Percentiles rank a stretch among this genome's conserved stretches.
These are phyloP conservation scores for Carcinoscorpius rotundicauda DNA, from an alignment of 1,140 invertebrate species.

Conservation along the genomic window DNA sequence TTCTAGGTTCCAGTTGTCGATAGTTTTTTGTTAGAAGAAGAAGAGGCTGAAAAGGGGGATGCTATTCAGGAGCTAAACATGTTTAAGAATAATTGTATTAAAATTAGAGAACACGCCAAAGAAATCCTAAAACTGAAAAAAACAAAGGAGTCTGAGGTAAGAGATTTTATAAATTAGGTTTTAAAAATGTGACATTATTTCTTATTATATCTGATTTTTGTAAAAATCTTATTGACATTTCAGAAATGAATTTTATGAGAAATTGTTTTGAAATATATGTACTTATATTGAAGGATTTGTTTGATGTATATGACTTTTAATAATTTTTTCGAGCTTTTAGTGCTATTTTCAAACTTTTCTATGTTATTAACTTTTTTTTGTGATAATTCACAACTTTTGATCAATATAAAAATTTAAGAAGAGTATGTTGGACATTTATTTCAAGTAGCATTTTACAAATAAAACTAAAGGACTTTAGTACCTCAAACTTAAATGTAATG, in stretches of 20 bases:
- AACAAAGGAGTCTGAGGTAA: conserved; percentile 30
- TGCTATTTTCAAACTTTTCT: no score
- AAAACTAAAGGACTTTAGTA: no score
- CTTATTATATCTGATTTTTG: conserved; percentile 2
- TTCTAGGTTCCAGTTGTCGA: conserved; percentile 2
- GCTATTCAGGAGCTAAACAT: conserved; percentile 32
- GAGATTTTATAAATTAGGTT: conserved; percentile 18
- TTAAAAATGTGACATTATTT: conserved; percentile 8
- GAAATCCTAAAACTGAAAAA: conserved; percentile 52
- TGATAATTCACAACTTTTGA: no score
- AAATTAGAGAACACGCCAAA: conserved; percentile 47
- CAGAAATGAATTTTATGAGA: no score
- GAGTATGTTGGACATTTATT: no score
- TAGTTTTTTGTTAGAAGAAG: conserved; percentile 43
- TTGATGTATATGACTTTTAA: not conserved
- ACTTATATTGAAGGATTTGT: conserved; percentile 32
- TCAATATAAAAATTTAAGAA: no score
- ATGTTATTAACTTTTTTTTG: no score
- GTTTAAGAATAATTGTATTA: conserved; percentile 53
- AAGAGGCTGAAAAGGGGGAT: conserved; percentile 55
- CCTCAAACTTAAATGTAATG: no score
- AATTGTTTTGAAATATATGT: conserved; percentile 4
- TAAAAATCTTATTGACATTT: no score
- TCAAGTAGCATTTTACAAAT: no score
- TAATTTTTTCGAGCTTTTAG: not conserved